Percentiles rank a stretch among this genome's conserved stretches.
These are phyloP conservation scores for Iphiclides podalirius DNA, from an alignment of 2,888 invertebrate genomes.

Conservation along the genomic window DNA sequence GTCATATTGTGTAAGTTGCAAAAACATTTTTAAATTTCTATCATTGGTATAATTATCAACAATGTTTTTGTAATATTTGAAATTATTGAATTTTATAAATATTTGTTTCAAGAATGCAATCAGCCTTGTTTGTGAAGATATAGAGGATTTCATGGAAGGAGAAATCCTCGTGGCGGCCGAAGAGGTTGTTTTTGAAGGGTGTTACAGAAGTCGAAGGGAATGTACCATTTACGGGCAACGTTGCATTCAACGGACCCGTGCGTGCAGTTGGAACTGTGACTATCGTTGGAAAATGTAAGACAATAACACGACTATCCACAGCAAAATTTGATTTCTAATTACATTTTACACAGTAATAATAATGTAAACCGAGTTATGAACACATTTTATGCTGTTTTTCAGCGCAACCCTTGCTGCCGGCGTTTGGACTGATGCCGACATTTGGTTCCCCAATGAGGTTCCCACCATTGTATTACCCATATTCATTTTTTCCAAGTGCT, in stretches of 20 bases:
- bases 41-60: too few species aligned
- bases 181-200: slow-evolving; percentile 25
- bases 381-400: too few species aligned
- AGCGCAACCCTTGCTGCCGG: slow-evolving; percentile 16
- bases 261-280: slow-evolving; percentile 25
- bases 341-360: background rate
- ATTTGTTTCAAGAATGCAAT: slow-evolving; percentile 11
- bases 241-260: slow-evolving; percentile 24
- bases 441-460: slow-evolving; percentile 2
- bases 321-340: background rate
- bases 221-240: slow-evolving; percentile 24
- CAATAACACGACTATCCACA: too few species aligned
- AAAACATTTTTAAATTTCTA: too few species aligned
- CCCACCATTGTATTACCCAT: slow-evolving; percentile 6
- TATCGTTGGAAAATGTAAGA: slow-evolving; percentile 26
- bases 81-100: too few species aligned
- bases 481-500: slow-evolving; percentile 1
- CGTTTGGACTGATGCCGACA: slow-evolving; percentile 5
- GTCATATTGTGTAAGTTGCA: background rate
- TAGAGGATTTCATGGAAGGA: slow-evolving; percentile 17
- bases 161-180: slow-evolving; percentile 26
- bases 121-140: slow-evolving; percentile 7
- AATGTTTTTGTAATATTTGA: background rate
- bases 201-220: slow-evolving; percentile 25
- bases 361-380: too few species aligned